These are phyloP conservation scores for Stegana nigrithorax DNA, from an alignment of 2,888 invertebrate genomes.

Conservation along the genomic window DNA sequence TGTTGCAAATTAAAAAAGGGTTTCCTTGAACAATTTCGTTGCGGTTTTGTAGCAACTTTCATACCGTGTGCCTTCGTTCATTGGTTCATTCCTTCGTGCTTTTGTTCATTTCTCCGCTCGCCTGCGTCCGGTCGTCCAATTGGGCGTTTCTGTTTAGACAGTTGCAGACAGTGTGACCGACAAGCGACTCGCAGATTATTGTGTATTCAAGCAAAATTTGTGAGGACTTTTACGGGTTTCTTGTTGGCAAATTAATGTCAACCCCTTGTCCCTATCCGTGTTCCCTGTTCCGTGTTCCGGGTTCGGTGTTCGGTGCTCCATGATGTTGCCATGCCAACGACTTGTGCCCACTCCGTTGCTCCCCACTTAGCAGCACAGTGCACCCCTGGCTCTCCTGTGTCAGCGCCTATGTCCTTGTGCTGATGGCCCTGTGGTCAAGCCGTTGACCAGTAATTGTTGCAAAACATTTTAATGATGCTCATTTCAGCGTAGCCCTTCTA, in stretches of 20 bases:
- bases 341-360: no score
- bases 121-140: no score
- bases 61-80: not conserved
- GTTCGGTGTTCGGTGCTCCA: constrained; percentile 31
- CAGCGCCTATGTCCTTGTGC: no score
- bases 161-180: not conserved
- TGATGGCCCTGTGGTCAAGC: no score
- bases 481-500: constrained; percentile 35
- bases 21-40: constrained; percentile 56
- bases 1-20: constrained; percentile 61
- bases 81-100: not conserved
- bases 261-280: not conserved
- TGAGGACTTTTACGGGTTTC: constrained; percentile 5
- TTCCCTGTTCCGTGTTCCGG: constrained; percentile 27
- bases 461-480: constrained; percentile 59
- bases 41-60: constrained; percentile 41
- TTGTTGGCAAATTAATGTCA: constrained; percentile 4
- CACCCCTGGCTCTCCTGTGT: no score
- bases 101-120: not conserved
- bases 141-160: not conserved
- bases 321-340: no score
- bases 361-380: no score
- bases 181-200: not conserved
- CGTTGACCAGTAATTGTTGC: constrained; percentile 35
- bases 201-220: constrained; percentile 20